A percentile compares a stretch with the other conserved stretches of the same genome.
Evolutionary conservation across 2,113 vertebrate genomes (phyloP).

Genomic region (Pygoscelis antarcticus): DNA sequence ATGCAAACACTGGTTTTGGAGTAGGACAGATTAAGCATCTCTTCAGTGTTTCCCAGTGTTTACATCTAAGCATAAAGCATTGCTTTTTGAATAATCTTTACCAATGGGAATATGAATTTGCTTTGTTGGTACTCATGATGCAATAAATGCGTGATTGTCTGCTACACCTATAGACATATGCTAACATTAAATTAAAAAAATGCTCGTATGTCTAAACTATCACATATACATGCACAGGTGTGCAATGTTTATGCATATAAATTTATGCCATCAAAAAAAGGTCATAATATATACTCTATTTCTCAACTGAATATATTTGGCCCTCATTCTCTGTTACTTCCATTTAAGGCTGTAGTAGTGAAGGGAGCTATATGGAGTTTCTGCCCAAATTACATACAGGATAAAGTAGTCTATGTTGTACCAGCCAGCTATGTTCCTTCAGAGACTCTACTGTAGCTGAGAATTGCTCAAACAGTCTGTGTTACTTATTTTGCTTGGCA

Average conservation of each 20-base stretch:
- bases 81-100: background rate
- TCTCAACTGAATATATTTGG: background rate
- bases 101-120: background rate
- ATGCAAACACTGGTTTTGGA: background rate
- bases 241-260: background rate
- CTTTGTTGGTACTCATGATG: background rate
- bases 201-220: background rate
- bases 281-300: background rate
- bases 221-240: background rate
- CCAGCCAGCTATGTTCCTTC: slow-evolving; percentile 38
- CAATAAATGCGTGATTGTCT: background rate
- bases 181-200: background rate
- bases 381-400: background rate
- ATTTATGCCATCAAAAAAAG: background rate
- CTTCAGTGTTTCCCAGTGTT: background rate
- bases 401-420: slow-evolving; percentile 45
- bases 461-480: slow-evolving; percentile 39
- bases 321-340: background rate
- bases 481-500: slow-evolving; percentile 62
- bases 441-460: slow-evolving; percentile 37
- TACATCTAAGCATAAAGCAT: background rate
- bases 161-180: background rate
- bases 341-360: slow-evolving; percentile 18
- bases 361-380: background rate
- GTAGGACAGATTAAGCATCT: background rate